A percentile compares a stretch with the other conserved stretches of the same genome.
These are phyloP conservation scores for Metalampra italica DNA, from an alignment of 2,888 invertebrate genomes.

Conservation along the genomic window DNA sequence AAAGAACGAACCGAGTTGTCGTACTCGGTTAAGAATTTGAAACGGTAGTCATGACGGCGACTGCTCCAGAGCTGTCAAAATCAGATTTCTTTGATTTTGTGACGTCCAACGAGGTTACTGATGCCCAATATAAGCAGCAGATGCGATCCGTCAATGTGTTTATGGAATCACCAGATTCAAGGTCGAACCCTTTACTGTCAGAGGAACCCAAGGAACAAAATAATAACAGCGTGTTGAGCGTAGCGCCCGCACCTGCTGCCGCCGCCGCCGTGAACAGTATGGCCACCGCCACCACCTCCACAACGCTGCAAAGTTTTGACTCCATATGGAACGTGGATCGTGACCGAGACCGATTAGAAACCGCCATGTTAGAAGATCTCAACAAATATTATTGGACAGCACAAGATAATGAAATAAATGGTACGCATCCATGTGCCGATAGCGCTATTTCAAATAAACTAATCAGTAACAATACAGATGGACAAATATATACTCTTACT, in stretches of 20 bases:
- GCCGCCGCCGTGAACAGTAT: conserved; percentile 43
- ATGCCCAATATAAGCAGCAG: conserved; percentile 83
- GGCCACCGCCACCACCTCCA: conserved; percentile 62
- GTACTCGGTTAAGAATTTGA: conserved; percentile 62
- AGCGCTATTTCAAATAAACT: conserved; percentile 72
- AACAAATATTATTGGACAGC: conserved; percentile 89
- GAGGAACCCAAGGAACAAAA: conserved; percentile 79
- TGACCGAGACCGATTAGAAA: conserved; percentile 84
- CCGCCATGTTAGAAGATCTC: conserved; percentile 88
- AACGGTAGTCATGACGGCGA: conserved; percentile 91
- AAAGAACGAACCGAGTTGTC: conserved; percentile 44
- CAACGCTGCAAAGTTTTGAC: conserved; percentile 74
- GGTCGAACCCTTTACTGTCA: conserved; percentile 69
- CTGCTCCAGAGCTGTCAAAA: conserved; percentile 91
- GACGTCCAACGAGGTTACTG: conserved; percentile 87
- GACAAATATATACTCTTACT: conserved; percentile 91
- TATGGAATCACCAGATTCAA: conserved; percentile 78
- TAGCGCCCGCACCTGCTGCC: conserved; percentile 32
- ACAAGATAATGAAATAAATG: conserved; percentile 79
- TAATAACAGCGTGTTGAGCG: conserved; percentile 78
- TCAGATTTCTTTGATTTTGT: conserved; percentile 95
- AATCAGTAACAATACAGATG: conserved; percentile 83
- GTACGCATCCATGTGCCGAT: conserved; percentile 68
- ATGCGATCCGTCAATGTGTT: conserved; percentile 84
- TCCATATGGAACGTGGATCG: conserved; percentile 85